These are phyloP conservation scores for Noctua janthina DNA, from an alignment of 2,888 invertebrate genomes.

Conservation along the genomic window DNA sequence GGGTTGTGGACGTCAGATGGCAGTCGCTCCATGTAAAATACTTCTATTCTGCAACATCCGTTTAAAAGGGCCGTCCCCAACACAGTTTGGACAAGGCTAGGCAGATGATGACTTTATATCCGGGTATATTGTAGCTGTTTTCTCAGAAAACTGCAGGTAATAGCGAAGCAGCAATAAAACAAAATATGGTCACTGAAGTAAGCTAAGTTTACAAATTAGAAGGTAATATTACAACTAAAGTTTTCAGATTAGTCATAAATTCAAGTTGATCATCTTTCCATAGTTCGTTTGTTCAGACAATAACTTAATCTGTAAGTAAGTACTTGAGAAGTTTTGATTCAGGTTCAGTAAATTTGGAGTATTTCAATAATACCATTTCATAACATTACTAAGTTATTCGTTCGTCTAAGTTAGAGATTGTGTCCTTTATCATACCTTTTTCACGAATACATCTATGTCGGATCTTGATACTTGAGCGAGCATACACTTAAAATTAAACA, in stretches of 20 bases:
- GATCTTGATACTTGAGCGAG: no score
- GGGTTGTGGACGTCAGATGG: background rate
- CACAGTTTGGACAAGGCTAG: background rate
- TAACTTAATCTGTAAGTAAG: conserved; percentile 22
- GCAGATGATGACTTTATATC: background rate
- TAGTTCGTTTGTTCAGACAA: conserved; percentile 20
- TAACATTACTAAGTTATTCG: background rate
- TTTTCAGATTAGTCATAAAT: conserved; percentile 46
- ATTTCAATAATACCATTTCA: background rate
- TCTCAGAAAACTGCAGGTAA: background rate
- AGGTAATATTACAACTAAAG: conserved; percentile 42
- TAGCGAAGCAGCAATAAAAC: background rate
- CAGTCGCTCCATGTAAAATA: background rate
- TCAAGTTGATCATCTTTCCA: conserved; percentile 36
- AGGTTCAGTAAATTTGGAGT: conserved; percentile 1
- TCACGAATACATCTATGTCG: background rate
- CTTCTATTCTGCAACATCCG: background rate
- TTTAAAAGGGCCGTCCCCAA: background rate
- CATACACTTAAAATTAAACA: no score
- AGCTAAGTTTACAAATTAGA: conserved; percentile 18
- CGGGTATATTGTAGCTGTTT: background rate
- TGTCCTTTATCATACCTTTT: background rate
- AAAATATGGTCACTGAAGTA: background rate
- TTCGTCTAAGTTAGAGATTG: background rate
- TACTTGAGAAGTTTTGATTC: conserved; percentile 11